Conservation (phyloP, 2,888 invertebrate genomes). For the Drosophila hamatofila region DNA sequence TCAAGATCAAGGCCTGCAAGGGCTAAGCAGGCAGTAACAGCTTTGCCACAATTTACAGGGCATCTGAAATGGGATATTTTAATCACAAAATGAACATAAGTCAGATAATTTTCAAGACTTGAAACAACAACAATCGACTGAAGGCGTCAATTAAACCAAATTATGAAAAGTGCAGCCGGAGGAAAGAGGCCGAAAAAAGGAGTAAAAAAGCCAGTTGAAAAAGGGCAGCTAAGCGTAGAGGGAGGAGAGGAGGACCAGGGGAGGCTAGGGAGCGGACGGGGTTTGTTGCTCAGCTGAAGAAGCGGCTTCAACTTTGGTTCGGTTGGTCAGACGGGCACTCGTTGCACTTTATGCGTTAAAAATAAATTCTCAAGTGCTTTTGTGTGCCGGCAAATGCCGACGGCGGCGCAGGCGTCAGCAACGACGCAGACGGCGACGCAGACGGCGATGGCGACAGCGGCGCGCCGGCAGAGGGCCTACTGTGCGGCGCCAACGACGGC, state of each 20-base stretch:
- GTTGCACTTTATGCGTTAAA: slow-evolving; percentile 65
- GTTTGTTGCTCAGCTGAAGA: slow-evolving; percentile 11
- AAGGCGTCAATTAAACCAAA: slow-evolving; percentile 51
- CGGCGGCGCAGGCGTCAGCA: slow-evolving; percentile 7
- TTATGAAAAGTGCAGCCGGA: slow-evolving; percentile 43
- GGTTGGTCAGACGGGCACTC: slow-evolving; percentile 59
- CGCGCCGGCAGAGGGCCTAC: no score
- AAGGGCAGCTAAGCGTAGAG: no score
- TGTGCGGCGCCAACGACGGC: not conserved
- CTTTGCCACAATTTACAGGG: not conserved
- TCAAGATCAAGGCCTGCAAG: not conserved
- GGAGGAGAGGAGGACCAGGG: not conserved
- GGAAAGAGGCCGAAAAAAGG: not conserved
- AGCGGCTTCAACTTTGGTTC: slow-evolving; percentile 30
- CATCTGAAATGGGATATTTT: not conserved
- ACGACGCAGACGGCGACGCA: slow-evolving; percentile 7
- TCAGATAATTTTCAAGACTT: not conserved
- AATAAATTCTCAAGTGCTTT: slow-evolving; percentile 68
- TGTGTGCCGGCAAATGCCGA: slow-evolving; percentile 43
- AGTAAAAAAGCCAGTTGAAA: not conserved
- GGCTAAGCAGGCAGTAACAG: not conserved
- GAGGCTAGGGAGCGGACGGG: not conserved
- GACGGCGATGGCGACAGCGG: slow-evolving; percentile 2
- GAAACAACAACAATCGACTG: slow-evolving; percentile 18
- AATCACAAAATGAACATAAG: not conserved